Evolutionary conservation across 1,140 invertebrate genomes (phyloP).

Genomic region (Chrysoperla carnea): DNA sequence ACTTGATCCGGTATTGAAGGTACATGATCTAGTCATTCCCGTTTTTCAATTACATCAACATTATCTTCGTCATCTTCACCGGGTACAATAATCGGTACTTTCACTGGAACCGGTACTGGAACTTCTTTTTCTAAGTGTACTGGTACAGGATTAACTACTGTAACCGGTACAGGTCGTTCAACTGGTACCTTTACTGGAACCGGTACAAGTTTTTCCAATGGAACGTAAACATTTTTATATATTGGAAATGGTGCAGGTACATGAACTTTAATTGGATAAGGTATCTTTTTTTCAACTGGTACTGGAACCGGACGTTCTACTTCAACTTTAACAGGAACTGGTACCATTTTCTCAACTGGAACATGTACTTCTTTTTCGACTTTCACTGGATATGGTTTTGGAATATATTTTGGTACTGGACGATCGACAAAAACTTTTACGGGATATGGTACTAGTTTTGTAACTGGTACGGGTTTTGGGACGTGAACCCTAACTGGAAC

Average conservation of each 20-base stretch:
- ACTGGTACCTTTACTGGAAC: conserved; percentile 10
- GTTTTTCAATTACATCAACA: not conserved
- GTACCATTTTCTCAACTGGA: conserved; percentile 34
- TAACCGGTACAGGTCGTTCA: conserved; percentile 9
- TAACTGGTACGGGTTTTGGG: conserved; percentile 30
- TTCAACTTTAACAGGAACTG: conserved; percentile 38
- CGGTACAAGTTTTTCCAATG: conserved; percentile 9
- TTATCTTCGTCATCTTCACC: conserved; percentile 7
- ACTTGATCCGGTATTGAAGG: no score
- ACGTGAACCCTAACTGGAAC: conserved; percentile 34
- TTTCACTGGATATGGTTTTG: conserved; percentile 21
- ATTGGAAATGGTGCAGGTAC: conserved; percentile 17
- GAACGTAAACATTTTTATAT: conserved; percentile 14
- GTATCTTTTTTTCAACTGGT: conserved; percentile 18
- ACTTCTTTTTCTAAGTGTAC: conserved; percentile 6
- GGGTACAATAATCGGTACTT: conserved; percentile 31
- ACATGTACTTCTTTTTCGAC: conserved; percentile 34
- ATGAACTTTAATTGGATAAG: conserved; percentile 15
- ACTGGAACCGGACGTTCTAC: conserved; percentile 23
- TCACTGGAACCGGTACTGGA: not conserved
- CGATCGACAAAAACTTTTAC: conserved; percentile 35
- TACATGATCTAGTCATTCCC: no score
- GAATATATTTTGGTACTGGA: conserved; percentile 34
- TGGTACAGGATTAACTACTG: conserved; percentile 6
- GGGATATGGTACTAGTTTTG: conserved; percentile 22